Base-by-base conservation (phyloP, 1,140 invertebrate genomes). In the Laupala kohalensis region DNA sequence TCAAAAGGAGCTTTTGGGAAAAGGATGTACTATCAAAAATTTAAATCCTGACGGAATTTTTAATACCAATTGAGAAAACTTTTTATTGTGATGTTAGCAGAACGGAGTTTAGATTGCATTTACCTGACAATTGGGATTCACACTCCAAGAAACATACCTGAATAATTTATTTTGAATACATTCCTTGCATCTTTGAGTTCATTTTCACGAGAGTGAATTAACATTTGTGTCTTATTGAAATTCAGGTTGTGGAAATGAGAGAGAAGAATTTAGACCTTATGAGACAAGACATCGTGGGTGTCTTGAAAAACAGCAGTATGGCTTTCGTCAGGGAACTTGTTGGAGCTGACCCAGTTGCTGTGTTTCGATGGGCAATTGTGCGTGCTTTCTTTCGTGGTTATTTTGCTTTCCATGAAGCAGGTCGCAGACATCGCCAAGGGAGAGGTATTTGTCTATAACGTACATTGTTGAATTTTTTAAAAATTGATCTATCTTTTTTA, bases 251-350 rank as follows among this genome's bases (percentile, higher is more conserved):
- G 26, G 94, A 96, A 77, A 97, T 98, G 89, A 84, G 95, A 64
- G 95, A 98, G 79, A 98, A 98, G 80, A 98, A 98, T 83, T 82
- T 96, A 73, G 96, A 98, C 81, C 83, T 97, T 25, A 96, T 98
- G 89, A 84, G 95, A 73, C 92, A 93, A 73, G 95, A 98, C 77
- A 94, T 98, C 67, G 92, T 97, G 64, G 90, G 91, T 62, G 92
- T 97, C 12, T 79, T 98, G 69, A 98, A 98, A 82, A 96, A 95
- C 81, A 95, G 93, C 74, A 93, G 89, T 29, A 86, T 95, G 78
- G 91, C 93, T 4, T 96, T 98, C 81, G 94, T 98, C 3, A 84
- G 95, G 29, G 95, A 97, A 81, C 82, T 98, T 37, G 94, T 97
- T 65, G 94, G 94, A 24, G 91, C 92, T 23, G 95, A 97, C 83